phyloP scores from a whole-genome alignment of 1,140 invertebrate genomes.

The Bombus waltoni region DNA sequence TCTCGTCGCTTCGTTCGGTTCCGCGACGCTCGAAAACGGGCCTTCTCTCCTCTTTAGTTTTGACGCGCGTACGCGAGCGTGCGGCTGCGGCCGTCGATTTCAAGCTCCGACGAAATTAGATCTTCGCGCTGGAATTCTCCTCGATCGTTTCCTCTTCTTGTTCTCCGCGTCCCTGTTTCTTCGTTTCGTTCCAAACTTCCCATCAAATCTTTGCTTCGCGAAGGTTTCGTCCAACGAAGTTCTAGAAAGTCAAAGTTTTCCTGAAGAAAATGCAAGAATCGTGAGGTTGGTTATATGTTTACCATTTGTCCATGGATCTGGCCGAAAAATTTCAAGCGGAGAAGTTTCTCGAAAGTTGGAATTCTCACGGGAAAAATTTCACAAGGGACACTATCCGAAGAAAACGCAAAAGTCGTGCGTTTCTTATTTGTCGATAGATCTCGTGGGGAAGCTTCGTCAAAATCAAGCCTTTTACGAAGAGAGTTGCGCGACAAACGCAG shows the following conservation, averaged over 20 bases:
- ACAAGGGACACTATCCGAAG: not conserved
- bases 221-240: not conserved
- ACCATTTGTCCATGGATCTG: not conserved
- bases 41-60: constrained; percentile 71
- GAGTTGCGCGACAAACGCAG: no score
- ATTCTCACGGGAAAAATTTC: not conserved
- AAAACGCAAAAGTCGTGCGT: not conserved
- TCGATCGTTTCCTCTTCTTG: not conserved
- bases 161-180: not conserved
- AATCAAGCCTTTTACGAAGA: not conserved
- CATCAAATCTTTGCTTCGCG: not conserved
- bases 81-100: constrained; percentile 49
- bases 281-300: not conserved
- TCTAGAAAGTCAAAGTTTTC: not conserved
- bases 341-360: not conserved
- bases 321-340: not conserved
- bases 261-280: no score
- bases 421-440: not conserved
- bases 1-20: constrained; percentile 19
- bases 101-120: constrained; percentile 66
- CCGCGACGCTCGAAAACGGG: constrained; percentile 59
- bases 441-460: not conserved
- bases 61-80: constrained; percentile 72
- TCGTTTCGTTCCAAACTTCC: not conserved
- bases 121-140: constrained; percentile 50